Evolutionary conservation across 2,888 invertebrate species (phyloP), one percentile per base, ranked within the genome.

Genomic region (Apodemia duryi): DNA sequence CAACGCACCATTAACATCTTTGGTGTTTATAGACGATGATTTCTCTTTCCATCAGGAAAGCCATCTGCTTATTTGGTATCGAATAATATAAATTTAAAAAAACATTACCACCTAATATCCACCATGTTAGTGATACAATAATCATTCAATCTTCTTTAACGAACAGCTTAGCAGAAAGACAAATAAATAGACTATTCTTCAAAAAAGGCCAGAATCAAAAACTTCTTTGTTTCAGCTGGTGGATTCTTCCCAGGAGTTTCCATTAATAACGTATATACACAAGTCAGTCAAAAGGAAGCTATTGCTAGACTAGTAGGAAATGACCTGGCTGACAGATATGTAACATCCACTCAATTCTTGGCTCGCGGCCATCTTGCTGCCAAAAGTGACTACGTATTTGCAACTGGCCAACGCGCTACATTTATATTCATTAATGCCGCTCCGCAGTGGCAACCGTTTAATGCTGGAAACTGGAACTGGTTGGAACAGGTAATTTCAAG

Each of bases 381-480:
- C 0, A 93, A 92, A 73, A 87, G 86, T 1, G 94, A 94, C 74
- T 93, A 92, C 71, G 79, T 93, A 10, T 93, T 88, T 70, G 92
- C 88, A 7, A 75, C 86, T 11, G 91, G 91, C 65, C 93, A 94
- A 68, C 79, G 83, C 6, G 80, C 93, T 0, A 93, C 93, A 0
- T 94, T 94, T 75, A 93, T 92, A 77, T 94, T 92, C 70, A 77
- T 93, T 38, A 94, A 94, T 72, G 89, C 86, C 0, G 93, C 93
- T 0, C 94, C 94, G 0, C 94, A 94, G 70, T 94, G 94, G 94
- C 93, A 93, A 67, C 81, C 81, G 1, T 91, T 93, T 73, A 93
- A 93, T 70, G 85, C 76, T 5, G 89, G 91, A 11, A 92, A 92
- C 71, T 93, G 93, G 92, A 81, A 83, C 69, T 73, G 70, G 9